Base-by-base conservation (phyloP, 2,113 vertebrate genomes). In the Albula glossodonta region DNA sequence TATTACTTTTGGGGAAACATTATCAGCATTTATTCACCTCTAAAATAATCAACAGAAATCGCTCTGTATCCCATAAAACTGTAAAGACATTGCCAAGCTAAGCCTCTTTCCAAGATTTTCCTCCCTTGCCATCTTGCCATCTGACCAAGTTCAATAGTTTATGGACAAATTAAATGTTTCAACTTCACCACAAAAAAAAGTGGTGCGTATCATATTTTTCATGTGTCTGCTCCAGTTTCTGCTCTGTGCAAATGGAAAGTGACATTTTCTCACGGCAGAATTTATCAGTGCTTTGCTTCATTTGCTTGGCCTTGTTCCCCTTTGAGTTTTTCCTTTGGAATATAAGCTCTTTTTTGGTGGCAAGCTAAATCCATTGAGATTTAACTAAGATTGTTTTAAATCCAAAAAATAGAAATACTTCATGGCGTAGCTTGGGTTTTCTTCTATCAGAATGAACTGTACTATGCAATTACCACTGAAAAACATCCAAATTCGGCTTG, bases 221-320 rank as follows among this genome's bases (percentile, higher is more conserved):
- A 11, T 51, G 48, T 81, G 80, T 81, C 19, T 83, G 51, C 41
- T 83, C 56, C 22, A 82, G 80, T 5, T 82, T 52, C 80, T 51
- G 11, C n/a, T 82, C 80, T 17, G 19, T 17, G 1, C 56, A 60
- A 57, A 60, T 83, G 8, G 81, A 63, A 60, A 60, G 52, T 60
- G 56, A 57, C 56, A 83, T 83, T 83, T 83, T 83, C 81, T 57
- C 81, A 57, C n/a, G 25, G 56, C 52, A 83, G 15, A 15, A 31
- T 57, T 11, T 57, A 51, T 60, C 52, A 57, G 1, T 25, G 6
- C n/a, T 74, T 74, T 74, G n/a, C 53, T 60, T 41, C 53, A 60
- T 60, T 25, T 31, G 81, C 25, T 83, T 48, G 81, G n/a, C 51
- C 51, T 82, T 74, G 22, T 52, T 83, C 60, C 52, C n/a, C 4